Conservation (phyloP, 2,113 vertebrate species). For the Elgaria multicarinata region DNA sequence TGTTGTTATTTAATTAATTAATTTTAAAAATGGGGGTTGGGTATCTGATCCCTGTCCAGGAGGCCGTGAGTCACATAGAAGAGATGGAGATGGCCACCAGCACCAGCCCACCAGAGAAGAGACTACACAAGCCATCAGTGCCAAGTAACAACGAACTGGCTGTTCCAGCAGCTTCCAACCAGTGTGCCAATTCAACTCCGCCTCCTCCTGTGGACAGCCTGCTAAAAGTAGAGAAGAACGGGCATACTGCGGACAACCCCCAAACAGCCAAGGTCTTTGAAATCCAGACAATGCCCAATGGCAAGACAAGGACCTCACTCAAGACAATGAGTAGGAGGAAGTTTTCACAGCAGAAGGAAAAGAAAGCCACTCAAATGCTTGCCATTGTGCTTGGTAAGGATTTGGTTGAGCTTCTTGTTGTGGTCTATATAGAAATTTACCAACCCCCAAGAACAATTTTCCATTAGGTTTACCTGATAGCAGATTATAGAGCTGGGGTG, state of each 20-base stretch:
- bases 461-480: not conserved
- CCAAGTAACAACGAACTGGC: constrained; percentile 81
- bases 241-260: constrained; percentile 81
- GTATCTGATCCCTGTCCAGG: constrained; percentile 85
- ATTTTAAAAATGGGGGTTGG: constrained; percentile 4
- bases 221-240: constrained; percentile 87
- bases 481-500: not conserved
- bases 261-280: constrained; percentile 88
- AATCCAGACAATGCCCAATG: constrained; percentile 93
- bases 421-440: not conserved
- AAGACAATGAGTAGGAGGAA: constrained; percentile 94
- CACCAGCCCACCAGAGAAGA: constrained; percentile 87
- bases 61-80: constrained; percentile 85
- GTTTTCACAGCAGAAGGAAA: constrained; percentile 98
- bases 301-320: constrained; percentile 91
- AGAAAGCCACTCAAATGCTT: constrained; percentile 98
- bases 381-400: constrained; percentile 95
- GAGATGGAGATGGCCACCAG: constrained; percentile 90
- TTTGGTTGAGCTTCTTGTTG: not conserved
- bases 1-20: constrained; percentile 27
- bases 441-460: not conserved
- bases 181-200: constrained; percentile 77
- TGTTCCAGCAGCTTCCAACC: constrained; percentile 80
- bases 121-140: constrained; percentile 80
- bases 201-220: constrained; percentile 80